phyloP scores from a whole-genome alignment of 2,888 invertebrate species.

The Acronicta psi region DNA sequence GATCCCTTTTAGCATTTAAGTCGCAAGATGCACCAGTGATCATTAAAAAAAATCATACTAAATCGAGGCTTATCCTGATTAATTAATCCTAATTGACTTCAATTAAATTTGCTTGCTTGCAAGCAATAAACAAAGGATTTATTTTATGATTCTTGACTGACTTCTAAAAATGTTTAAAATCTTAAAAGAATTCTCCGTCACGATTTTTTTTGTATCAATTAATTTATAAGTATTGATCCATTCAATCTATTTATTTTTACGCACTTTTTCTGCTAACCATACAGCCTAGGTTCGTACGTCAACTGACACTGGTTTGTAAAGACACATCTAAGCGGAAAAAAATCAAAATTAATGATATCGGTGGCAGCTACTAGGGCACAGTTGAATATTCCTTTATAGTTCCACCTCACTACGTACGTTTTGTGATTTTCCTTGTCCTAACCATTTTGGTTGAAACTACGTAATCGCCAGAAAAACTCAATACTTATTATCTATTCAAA shows the following conservation, averaged over 20 bases:
- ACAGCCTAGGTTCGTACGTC: slow-evolving; percentile 73
- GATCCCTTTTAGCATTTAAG: too few species aligned
- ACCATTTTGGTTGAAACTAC: slow-evolving; percentile 42
- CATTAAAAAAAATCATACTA: too few species aligned
- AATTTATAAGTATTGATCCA: too few species aligned
- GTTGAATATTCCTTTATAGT: slow-evolving; percentile 76
- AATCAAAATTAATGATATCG: slow-evolving; percentile 88
- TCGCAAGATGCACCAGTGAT: too few species aligned
- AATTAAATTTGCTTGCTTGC: too few species aligned
- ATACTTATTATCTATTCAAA: slow-evolving; percentile 19
- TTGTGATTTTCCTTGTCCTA: slow-evolving; percentile 62
- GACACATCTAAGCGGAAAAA: slow-evolving; percentile 87
- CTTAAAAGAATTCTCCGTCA: too few species aligned
- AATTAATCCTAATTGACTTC: too few species aligned
- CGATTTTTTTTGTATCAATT: too few species aligned
- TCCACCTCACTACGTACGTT: slow-evolving; percentile 61
- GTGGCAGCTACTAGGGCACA: slow-evolving; percentile 85
- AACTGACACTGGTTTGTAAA: slow-evolving; percentile 87
- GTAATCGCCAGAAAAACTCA: slow-evolving; percentile 39
- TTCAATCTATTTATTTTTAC: not conserved
- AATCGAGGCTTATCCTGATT: too few species aligned
- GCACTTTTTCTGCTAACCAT: slow-evolving; percentile 64
- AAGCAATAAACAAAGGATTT: too few species aligned
- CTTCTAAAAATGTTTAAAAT: too few species aligned
- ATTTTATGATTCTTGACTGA: too few species aligned